phyloP scores from a whole-genome alignment of 2,113 vertebrate genomes.

The human (Homo sapiens) region GRCh38 chr6:131984501-131985000 shows the following conservation, averaged over 20 bases:
- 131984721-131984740: conserved; percentile 54
- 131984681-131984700: conserved; percentile 63
- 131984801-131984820: conserved; percentile 22
- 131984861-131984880: neutral
- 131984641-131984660: conserved; percentile 46
- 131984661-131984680: conserved; percentile 53
- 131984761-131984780: conserved; percentile 62
- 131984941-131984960: conserved; percentile 55
- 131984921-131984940: conserved; percentile 60
- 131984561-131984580: neutral
- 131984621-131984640: conserved; percentile 40
- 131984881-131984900: neutral
- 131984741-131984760: conserved; percentile 61
- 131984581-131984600: conserved; percentile 18
- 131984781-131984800: conserved; percentile 53
- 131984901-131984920: conserved; percentile 38
- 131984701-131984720: conserved; percentile 53
- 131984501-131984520: neutral
- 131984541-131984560: neutral
- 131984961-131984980: conserved; percentile 63
- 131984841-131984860: conserved; percentile 31
- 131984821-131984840: conserved; percentile 53
- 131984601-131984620: conserved; percentile 44
- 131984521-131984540: neutral
- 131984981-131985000: conserved; percentile 63